Base-by-base conservation (phyloP, 2,113 vertebrate species). In the Atlantisia rogersi region DNA sequence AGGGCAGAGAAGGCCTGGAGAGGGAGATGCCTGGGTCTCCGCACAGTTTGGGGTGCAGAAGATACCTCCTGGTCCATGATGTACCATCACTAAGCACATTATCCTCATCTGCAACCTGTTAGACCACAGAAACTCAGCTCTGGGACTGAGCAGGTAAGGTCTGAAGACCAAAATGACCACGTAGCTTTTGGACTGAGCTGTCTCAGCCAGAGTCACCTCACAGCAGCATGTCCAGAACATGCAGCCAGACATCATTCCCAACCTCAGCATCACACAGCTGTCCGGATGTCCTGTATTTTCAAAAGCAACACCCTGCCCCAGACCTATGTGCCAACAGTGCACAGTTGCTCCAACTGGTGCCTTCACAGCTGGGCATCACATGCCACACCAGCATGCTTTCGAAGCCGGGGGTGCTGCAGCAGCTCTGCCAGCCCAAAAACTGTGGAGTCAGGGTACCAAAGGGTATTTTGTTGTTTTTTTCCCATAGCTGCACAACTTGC, bases 321-420 rank as follows among this genome's bases (percentile, higher is more conserved):
- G 59, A 28, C 9, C 0, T 0, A 37, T 17, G 17, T 55, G 39
- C 14, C 48, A 71, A 0, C 12, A 29, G 68, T 50, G 29, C 53
- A 4, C 60, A 77, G 21, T n/a, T 82, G 29, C 42, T 78, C 58
- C 14, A 5, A 26, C 25, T 17, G 0, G 4, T 31, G 32, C 48
- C 44, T 78, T 82, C 44, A 44, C 20, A 75, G 19, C 12, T 0
- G 0, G 12, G 8, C 40, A 65, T 40, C 10, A 0, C 53, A 50
- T 1, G 6, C 46, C 35, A 31, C 22, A 42, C 7, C 32, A 59
- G 42, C 0, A 0, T n/a, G 10, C 35, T 70, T 74, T 55, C 8
- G 8, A 88, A 71, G 20, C 12, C 4, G 5, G 32, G 48, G 24
- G 39, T 68, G 44, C 79, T 69, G 67, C 44, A 78, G 67, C 42